These are phyloP conservation scores for Rhagologus leucostigma DNA, from an alignment of 2,113 vertebrate species.

Conservation along the genomic window DNA sequence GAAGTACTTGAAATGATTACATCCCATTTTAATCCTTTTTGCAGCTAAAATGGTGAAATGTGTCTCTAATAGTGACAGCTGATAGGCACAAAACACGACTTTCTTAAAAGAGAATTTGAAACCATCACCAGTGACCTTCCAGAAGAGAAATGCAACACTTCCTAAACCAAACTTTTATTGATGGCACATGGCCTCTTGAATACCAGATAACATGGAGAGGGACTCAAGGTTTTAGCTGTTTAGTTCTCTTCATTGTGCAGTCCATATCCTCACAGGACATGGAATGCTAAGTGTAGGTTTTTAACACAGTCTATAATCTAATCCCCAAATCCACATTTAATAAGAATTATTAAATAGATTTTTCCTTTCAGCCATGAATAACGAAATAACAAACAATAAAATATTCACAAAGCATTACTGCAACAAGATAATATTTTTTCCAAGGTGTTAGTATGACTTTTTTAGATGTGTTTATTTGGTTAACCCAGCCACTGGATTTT, in stretches of 20 bases:
- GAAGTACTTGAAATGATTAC: constrained; percentile 5
- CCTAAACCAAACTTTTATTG: neutral
- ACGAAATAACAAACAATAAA: neutral
- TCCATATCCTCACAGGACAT: neutral
- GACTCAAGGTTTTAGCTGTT: neutral
- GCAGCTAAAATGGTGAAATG: neutral
- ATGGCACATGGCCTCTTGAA: neutral
- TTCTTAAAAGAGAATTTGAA: neutral
- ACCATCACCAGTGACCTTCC: neutral
- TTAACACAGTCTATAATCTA: neutral
- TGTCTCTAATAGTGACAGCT: neutral
- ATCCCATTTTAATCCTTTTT: constrained; percentile 11
- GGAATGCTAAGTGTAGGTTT: neutral
- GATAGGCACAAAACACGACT: neutral
- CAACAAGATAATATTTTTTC: neutral
- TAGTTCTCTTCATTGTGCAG: neutral
- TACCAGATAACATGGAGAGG: neutral
- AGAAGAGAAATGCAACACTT: neutral
- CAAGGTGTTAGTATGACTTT: neutral
- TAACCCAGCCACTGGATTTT: neutral
- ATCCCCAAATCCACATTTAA: neutral
- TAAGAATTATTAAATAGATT: neutral
- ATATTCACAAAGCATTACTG: neutral
- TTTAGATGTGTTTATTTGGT: neutral
- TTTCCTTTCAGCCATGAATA: neutral